phyloP scores from a whole-genome alignment of 2,888 invertebrate genomes.

The Parelbella ahira region DNA sequence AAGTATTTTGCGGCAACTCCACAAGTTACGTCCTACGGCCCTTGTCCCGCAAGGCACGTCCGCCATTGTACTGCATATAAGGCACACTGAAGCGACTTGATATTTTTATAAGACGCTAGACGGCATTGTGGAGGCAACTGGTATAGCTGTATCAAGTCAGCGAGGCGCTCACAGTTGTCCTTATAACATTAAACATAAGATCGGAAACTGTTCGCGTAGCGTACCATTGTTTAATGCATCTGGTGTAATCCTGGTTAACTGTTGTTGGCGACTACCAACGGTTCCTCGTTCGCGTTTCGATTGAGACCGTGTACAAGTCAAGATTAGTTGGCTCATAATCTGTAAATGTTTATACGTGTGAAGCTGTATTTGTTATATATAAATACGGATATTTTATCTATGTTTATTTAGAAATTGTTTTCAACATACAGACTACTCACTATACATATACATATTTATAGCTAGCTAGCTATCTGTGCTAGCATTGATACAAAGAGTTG shows the following conservation, averaged over 20 bases:
- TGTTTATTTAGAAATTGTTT: too few relatives aligned
- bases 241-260: slow-evolving; percentile 44
- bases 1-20: too few relatives aligned
- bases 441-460: too few relatives aligned
- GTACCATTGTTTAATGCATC: slow-evolving; percentile 10
- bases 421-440: too few relatives aligned
- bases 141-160: slow-evolving; percentile 7
- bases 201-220: background rate
- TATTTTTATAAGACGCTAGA: slow-evolving; percentile 73
- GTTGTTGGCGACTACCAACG: slow-evolving; percentile 39
- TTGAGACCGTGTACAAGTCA: slow-evolving; percentile 8
- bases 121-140: slow-evolving; percentile 53
- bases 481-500: too few relatives aligned
- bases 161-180: background rate
- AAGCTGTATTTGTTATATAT: too few relatives aligned
- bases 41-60: slow-evolving; percentile 65
- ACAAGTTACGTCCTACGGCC: slow-evolving; percentile 44
- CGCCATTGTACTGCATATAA: slow-evolving; percentile 74
- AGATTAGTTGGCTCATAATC: slow-evolving; percentile 17
- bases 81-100: slow-evolving; percentile 59
- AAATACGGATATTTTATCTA: too few relatives aligned
- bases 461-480: too few relatives aligned
- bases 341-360: too few relatives aligned
- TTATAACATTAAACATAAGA: background rate
- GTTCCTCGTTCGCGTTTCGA: slow-evolving; percentile 27